A percentile compares a stretch with the other conserved stretches of the same genome.
These are phyloP conservation scores for Ranitomeya variabilis DNA, from an alignment of 2,113 vertebrate genomes.

Conservation along the genomic window DNA sequence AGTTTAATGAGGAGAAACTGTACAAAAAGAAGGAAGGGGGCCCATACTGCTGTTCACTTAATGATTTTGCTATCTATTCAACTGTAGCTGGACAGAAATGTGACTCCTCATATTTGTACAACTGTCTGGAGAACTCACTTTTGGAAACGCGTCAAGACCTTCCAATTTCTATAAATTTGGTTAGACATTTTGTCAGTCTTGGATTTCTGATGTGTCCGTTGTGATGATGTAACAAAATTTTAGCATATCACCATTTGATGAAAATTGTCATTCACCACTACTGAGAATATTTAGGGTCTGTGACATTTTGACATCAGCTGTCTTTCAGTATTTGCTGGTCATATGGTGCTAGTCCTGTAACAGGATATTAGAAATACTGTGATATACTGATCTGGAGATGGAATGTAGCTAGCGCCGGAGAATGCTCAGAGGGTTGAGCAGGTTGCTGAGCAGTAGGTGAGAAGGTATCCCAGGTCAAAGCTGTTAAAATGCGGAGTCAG, in stretches of 20 bases:
- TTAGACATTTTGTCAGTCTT: not conserved
- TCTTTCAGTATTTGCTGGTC: not conserved
- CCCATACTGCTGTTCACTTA: too few relatives aligned
- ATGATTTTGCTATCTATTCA: too few relatives aligned
- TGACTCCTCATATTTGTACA: too few relatives aligned
- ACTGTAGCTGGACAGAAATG: too few relatives aligned
- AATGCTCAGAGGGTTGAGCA: not conserved
- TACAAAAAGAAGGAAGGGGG: too few relatives aligned
- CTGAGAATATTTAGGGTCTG: not conserved
- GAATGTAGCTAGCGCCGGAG: not conserved
- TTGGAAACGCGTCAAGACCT: too few relatives aligned
- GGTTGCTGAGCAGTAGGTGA: not conserved
- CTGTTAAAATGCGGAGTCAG: slow-evolving; percentile 25
- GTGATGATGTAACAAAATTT: not conserved
- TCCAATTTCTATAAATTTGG: too few relatives aligned
- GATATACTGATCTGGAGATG: not conserved
- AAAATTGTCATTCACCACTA: not conserved
- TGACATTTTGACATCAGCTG: not conserved
- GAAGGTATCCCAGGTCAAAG: not conserved
- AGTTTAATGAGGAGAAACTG: not conserved
- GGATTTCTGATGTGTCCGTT: not conserved
- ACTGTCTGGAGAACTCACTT: too few relatives aligned
- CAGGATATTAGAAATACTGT: not conserved
- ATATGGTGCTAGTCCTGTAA: not conserved
- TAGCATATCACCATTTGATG: not conserved